Evolutionary conservation across 2,797 vertebrate species (phyloP), one percentile per base, ranked within the genome.

Genomic region (Clarias fuscus): DNA sequence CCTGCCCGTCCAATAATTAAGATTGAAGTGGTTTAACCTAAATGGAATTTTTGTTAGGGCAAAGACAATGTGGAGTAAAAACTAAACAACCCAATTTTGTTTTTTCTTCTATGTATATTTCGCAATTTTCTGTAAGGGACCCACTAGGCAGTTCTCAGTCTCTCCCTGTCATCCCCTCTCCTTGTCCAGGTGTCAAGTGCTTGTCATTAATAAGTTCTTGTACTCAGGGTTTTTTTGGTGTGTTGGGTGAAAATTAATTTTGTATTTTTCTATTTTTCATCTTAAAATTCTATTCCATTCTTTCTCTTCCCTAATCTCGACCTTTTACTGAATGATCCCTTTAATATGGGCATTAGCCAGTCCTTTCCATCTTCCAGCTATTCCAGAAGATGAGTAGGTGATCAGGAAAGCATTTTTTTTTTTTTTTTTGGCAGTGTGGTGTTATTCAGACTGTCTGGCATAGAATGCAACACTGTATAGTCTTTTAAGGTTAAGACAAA

Each of bases 301-400:
- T 67, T 30, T 56, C 13, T 11, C 22, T 65, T 64, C 14, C 61
- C 4, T 65, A 37, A 43, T 43, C 33, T 24, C 37, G n/a, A 81
- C 53, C 73, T n/a, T 84, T 72, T 30, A 79, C 68, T 64, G 24
- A 79, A 78, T 4, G 20, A 40, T 67, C 61, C 75, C 82, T 86
- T 92, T 90, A 86, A 91, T 93, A 91, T 91, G 89, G 91, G 91
- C 91, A 91, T 91, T 91, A 89, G 89, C 91, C 88, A 86, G 89
- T 92, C 90, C 87, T 91, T 90, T 92, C 89, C 90, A 73, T n/a
- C 30, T 67, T 37, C 43, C 22, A 88, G 37, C 67, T 70, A 90
- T 92, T 90, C 85, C 90, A 89, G 64, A 48, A 37, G 30, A 76
- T 56, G 14, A n/a, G 30, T 82, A 65, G 85, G 84, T 85, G 65